phyloP scores from a whole-genome alignment of 2,888 invertebrate genomes.

The Temnothorax ravouxi region DNA sequence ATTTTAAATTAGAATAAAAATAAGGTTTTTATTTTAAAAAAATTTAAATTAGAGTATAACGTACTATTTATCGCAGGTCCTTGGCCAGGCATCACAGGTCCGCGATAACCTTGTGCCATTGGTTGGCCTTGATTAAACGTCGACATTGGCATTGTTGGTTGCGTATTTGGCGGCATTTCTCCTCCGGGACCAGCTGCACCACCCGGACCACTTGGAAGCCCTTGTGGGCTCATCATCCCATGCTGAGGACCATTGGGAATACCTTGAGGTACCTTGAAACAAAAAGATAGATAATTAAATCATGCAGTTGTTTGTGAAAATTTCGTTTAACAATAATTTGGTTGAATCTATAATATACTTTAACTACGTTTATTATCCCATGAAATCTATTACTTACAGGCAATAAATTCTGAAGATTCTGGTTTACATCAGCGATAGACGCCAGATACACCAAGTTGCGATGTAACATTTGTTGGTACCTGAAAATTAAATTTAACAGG shows the following conservation, averaged over 20 bases:
- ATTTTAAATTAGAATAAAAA: constrained; percentile 9
- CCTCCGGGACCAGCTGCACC: constrained; percentile 83
- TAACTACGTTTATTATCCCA: neutral
- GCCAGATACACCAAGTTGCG: constrained; percentile 98
- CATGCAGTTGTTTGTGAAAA: neutral
- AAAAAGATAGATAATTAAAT: constrained; percentile 61
- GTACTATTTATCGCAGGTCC: constrained; percentile 86
- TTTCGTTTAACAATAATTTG: neutral
- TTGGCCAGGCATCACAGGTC: constrained; percentile 88
- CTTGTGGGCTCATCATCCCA: constrained; percentile 86
- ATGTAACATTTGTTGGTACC: constrained; percentile 96
- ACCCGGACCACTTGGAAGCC: constrained; percentile 83
- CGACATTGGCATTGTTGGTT: constrained; percentile 84
- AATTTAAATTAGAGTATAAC: constrained; percentile 46
- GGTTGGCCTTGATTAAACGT: constrained; percentile 85
- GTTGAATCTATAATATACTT: neutral
- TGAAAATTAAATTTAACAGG: constrained; percentile 73
- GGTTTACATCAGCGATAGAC: constrained; percentile 98
- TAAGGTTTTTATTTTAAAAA: neutral
- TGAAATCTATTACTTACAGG: constrained; percentile 89
- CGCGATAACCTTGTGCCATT: constrained; percentile 87
- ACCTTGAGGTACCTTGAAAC: constrained; percentile 88
- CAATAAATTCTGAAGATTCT: constrained; percentile 95
- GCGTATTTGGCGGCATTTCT: constrained; percentile 84
- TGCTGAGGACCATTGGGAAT: constrained; percentile 86